Base-by-base conservation (phyloP, 1,140 invertebrate species). In the Eriosoma lanigerum region DNA sequence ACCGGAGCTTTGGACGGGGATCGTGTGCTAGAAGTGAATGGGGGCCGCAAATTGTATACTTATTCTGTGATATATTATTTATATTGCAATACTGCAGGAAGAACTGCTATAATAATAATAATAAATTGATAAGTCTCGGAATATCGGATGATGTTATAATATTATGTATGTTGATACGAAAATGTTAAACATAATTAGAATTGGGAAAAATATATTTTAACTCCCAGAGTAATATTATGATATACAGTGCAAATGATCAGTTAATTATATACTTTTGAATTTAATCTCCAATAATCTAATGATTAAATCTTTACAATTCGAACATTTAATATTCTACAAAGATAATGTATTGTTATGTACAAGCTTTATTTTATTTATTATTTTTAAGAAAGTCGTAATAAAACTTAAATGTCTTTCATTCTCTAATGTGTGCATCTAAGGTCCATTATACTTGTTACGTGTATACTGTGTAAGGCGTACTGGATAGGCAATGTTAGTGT, bases 401-500 rank as follows among this genome's bases (percentile, higher is more conserved):
- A 38, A 38, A 38, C 32, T 38, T 38, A 8, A 38, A 38, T 8
- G 32, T 8, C 32, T 3, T 4, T 38, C 8, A 38, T 38, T 38
- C 3, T 38, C 32, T 4, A 38, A 38, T 38, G 32, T 8, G 32
- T 38, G 8, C 32, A 8, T 38, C 3, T 38, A 8, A 46, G 13
- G 32, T 17, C 68, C 68, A 72, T 72, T 52, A 72, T 52, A 72
- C 52, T 75, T 46, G 50, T 12, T 60, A 46, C 13, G 48, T 78
- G 46, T n/a, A 38, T 38, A 38, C 32, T 38, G 24, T 26, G 17
- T 29, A 78, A 62, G 75, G 75, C 75, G 75, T 58, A 78, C 17
- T 29, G 56, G 24, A 78, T 78, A 78, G 75, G 75, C 75, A 78
- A 78, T 78, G 62, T 62, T 60, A 62, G 58, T 78, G 75, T 26